These are phyloP conservation scores for Muscicapa striata DNA, from an alignment of 2,797 vertebrate species.

Conservation along the genomic window DNA sequence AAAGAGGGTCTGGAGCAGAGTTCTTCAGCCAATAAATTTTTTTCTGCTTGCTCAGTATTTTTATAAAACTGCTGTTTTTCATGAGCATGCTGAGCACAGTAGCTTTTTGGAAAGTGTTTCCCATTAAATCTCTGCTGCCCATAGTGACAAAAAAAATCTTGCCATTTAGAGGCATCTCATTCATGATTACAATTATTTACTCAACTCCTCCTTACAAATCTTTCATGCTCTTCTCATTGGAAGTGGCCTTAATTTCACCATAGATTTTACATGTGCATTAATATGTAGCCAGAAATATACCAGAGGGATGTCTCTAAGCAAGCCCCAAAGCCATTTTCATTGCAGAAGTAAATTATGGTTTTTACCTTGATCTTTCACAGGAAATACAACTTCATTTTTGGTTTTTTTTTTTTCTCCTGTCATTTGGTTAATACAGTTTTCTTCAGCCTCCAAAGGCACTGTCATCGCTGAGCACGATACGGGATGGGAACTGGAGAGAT, in stretches of 20 bases:
- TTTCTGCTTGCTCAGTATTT: neutral
- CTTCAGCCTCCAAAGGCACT: slow-evolving; percentile 95
- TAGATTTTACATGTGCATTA: neutral
- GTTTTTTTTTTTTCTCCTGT: neutral
- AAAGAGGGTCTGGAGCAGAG: neutral
- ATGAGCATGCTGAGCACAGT: neutral
- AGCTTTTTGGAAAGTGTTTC: neutral
- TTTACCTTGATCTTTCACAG: neutral
- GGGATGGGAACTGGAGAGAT: slow-evolving; percentile 95
- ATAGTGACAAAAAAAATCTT: neutral
- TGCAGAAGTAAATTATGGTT: neutral
- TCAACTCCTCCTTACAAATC: neutral
- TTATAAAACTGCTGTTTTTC: neutral
- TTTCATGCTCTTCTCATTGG: neutral
- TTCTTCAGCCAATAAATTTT: neutral
- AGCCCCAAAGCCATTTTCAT: neutral
- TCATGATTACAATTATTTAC: neutral
- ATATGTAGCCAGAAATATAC: neutral
- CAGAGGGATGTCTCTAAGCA: neutral
- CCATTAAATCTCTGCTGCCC: neutral
- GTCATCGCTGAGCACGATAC: slow-evolving; percentile 90
- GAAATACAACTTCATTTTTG: neutral
- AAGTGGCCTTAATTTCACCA: neutral
- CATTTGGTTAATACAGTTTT: slow-evolving; percentile 80
- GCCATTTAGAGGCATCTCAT: neutral